Conservation (phyloP, 1,140 invertebrate species). For the Odontomachus brunneus region DNA sequence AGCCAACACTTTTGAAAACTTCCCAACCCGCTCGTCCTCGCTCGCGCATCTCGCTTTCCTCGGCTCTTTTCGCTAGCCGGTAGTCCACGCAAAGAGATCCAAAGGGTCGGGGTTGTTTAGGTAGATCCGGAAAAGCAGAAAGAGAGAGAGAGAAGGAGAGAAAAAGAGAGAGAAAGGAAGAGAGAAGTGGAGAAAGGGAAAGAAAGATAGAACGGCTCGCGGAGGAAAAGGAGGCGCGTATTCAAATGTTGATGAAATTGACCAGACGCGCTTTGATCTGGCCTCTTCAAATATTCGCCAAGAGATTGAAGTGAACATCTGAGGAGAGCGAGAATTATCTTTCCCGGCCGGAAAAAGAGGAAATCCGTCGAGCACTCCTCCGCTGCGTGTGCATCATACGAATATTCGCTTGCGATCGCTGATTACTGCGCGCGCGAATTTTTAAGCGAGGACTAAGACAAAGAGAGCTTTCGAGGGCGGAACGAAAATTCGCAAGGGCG, state of each 20-base stretch:
- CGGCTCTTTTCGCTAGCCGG: constrained; percentile 69
- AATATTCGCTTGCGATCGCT: constrained; percentile 41
- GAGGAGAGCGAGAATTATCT: constrained; percentile 83
- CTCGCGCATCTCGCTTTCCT: constrained; percentile 53
- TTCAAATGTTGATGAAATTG: constrained; percentile 86
- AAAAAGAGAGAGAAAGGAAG: neutral
- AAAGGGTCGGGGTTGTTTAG: constrained; percentile 69
- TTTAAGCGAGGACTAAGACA: neutral
- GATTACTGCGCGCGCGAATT: constrained; percentile 12
- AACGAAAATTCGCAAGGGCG: neutral
- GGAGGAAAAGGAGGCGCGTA: constrained; percentile 73
- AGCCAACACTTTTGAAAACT: constrained; percentile 78
- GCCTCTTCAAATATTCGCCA: constrained; percentile 85
- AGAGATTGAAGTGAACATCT: constrained; percentile 86
- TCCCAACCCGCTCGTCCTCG: constrained; percentile 52
- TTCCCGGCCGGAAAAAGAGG: constrained; percentile 55
- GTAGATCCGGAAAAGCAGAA: constrained; percentile 50
- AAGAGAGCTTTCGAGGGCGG: neutral
- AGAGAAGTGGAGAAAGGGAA: neutral
- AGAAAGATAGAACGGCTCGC: constrained; percentile 35
- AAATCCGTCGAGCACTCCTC: constrained; percentile 37
- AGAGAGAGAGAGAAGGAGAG: constrained; percentile 24
- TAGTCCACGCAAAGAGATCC: constrained; percentile 70
- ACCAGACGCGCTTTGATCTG: constrained; percentile 85
- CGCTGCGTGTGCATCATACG: constrained; percentile 15